Conservation (phyloP, 2,888 invertebrate genomes). For the Coelopa pilipes region DNA sequence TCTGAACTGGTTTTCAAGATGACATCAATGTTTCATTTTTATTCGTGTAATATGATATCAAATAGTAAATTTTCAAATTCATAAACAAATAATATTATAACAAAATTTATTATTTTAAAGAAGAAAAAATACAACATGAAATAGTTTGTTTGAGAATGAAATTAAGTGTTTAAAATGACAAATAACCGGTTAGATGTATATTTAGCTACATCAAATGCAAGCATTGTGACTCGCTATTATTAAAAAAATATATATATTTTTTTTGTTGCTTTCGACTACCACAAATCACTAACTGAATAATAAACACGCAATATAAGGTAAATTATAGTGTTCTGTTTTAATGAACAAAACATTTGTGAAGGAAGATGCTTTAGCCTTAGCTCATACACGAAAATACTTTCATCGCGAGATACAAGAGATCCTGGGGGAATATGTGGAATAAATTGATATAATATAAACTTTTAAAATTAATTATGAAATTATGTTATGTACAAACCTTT, state of each 20-base stretch:
- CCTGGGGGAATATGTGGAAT: background rate
- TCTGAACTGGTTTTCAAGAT: constrained; percentile 6
- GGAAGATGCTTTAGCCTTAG: no score
- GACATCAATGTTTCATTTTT: constrained; percentile 28
- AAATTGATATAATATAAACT: background rate
- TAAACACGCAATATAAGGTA: no score
- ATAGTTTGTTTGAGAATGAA: constrained; percentile 18
- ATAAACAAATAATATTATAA: constrained; percentile 31
- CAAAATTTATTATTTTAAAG: constrained; percentile 30
- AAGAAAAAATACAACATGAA: constrained; percentile 33
- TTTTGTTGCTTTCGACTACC: no score
- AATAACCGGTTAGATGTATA: background rate
- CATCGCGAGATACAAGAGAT: no score
- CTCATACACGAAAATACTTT: no score
- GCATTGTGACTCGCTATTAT: no score
- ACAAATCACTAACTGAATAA: no score
- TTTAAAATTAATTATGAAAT: constrained; percentile 8
- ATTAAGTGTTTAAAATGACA: background rate
- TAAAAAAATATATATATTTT: no score
- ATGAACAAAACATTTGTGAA: no score
- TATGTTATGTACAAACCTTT: constrained; percentile 3
- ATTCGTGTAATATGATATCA: constrained; percentile 33
- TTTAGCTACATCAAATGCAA: no score
- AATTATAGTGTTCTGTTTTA: no score
- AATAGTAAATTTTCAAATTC: constrained; percentile 26